Evolutionary conservation across 2,888 invertebrate genomes (phyloP).

Genomic region (Hermaeophaga mercurialis): DNA sequence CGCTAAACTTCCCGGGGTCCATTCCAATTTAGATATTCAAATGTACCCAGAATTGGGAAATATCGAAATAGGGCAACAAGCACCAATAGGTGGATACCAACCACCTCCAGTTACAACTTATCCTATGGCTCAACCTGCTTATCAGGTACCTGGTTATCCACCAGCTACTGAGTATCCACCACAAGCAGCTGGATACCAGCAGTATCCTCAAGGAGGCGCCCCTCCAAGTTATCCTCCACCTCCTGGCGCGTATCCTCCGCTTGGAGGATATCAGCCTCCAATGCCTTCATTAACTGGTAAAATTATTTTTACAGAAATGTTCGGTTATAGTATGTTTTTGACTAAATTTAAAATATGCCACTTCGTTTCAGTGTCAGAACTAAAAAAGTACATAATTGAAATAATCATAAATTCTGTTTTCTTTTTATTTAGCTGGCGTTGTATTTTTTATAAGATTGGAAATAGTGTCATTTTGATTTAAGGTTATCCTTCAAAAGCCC

Average conservation of each 20-base stretch:
- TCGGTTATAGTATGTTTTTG: background rate
- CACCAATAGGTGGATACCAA: constrained; percentile 7
- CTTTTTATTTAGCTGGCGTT: too few relatives aligned
- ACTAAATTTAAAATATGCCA: background rate
- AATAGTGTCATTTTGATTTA: too few relatives aligned
- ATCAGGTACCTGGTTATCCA: background rate
- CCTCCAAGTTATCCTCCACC: constrained; percentile 6
- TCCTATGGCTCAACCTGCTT: constrained; percentile 1
- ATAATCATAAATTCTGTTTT: background rate
- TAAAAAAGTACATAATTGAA: background rate
- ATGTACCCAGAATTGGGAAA: constrained; percentile 42
- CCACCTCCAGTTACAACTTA: constrained; percentile 8
- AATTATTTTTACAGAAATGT: background rate
- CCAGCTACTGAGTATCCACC: constrained; percentile 5
- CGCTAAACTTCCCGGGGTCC: constrained; percentile 39
- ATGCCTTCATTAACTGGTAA: constrained; percentile 5
- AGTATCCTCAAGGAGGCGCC: constrained; percentile 2
- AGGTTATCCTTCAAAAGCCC: constrained; percentile 13
- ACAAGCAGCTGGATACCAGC: background rate
- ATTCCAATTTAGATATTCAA: constrained; percentile 37
- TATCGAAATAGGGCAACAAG: constrained; percentile 37
- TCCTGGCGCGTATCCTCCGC: constrained; percentile 3
- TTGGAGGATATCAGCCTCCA: background rate
- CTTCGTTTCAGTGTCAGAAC: background rate
- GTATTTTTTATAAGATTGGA: too few relatives aligned